A percentile compares a stretch with the other conserved stretches of the same genome.
phyloP scores from a whole-genome alignment of 2,797 vertebrate genomes.

The Pseudomugil tenellus region DNA sequence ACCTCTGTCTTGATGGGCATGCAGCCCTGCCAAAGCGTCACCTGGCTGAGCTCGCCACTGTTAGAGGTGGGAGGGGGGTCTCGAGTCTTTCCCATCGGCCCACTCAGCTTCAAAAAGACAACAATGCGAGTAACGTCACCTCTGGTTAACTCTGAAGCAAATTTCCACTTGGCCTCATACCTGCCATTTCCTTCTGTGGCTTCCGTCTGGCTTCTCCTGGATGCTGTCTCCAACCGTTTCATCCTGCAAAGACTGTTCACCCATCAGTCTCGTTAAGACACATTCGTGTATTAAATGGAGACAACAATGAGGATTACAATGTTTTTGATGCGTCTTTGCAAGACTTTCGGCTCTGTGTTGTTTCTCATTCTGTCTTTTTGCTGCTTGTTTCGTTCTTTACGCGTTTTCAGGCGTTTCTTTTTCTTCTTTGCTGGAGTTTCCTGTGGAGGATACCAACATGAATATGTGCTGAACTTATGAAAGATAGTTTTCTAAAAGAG shows the following conservation, averaged over 20 bases:
- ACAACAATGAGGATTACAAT: background rate
- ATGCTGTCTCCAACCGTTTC: slow-evolving; percentile 28
- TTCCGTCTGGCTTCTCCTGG: slow-evolving; percentile 44
- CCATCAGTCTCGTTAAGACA: background rate
- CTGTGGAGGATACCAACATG: slow-evolving; percentile 35
- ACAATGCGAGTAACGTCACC: background rate
- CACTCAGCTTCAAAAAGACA: slow-evolving; percentile 41
- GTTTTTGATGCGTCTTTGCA: slow-evolving; percentile 34
- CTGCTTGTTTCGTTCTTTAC: slow-evolving; percentile 81
- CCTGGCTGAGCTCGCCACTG: slow-evolving; percentile 51
- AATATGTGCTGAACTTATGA: background rate
- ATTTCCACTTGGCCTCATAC: slow-evolving; percentile 44
- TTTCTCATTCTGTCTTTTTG: slow-evolving; percentile 44
- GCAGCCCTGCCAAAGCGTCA: slow-evolving; percentile 55
- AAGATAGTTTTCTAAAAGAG: background rate
- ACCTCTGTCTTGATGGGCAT: slow-evolving; percentile 58
- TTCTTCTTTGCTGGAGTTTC: slow-evolving; percentile 61
- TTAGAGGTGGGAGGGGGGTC: slow-evolving; percentile 48
- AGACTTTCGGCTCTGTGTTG: slow-evolving; percentile 33
- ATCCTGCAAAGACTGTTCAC: slow-evolving; percentile 58
- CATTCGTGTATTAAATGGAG: background rate
- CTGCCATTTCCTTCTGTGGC: slow-evolving; percentile 62
- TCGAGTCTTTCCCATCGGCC: slow-evolving; percentile 40
- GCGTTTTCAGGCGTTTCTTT: slow-evolving; percentile 79
- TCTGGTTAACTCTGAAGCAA: background rate